Base-by-base conservation (phyloP, 2,797 vertebrate genomes). In the Acrossocheilus wenchowensis region DNA sequence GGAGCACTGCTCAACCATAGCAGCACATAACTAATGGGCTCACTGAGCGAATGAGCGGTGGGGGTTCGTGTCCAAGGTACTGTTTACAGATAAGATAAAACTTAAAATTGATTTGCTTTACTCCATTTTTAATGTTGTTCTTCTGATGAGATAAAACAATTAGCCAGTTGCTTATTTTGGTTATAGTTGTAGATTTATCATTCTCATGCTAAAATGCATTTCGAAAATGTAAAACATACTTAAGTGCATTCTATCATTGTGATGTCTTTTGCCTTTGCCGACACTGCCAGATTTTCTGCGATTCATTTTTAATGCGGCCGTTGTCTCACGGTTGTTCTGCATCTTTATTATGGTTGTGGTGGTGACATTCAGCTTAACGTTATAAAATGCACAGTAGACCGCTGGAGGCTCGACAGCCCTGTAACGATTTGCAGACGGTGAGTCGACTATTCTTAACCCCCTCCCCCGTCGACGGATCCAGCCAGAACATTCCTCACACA, bases 401-500 rank as follows among this genome's bases (percentile, higher is more conserved):
- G 81, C 91, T 94, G 93, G 93, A 95, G 91, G 92, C 92, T 79
- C 92, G 92, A 93, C 94, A 93, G 93, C 90, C 92, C 92, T 91
- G 93, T 95, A 95, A 96, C 91, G 90, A 95, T 92, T 92, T 95
- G 93, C 95, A 95, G 94, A 92, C 94, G 89, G 91, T 92, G 92
- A 93, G 93, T 94, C 88, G 75, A 91, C 92, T 94, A 90, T 89
- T 92, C 92, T 86, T 90, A 91, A 92, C 89, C 90, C 86, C 88
- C 80, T 87, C 82, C 91, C 85, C 87, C 83, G 78, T 89, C 89
- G 87, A 89, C 91, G 89, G 89, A 90, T 86, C 90, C 92, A 94
- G 94, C 94, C 94, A 95, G 94, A 93, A 94, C 95, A 96, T 96
- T 96, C 95, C 95, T 94, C 92, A 91, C 93, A 96, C 96, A 96